A percentile compares a stretch with the other conserved stretches of the same genome.
Evolutionary conservation across 2,113 vertebrate species (phyloP).

Genomic region (human): DNA sequence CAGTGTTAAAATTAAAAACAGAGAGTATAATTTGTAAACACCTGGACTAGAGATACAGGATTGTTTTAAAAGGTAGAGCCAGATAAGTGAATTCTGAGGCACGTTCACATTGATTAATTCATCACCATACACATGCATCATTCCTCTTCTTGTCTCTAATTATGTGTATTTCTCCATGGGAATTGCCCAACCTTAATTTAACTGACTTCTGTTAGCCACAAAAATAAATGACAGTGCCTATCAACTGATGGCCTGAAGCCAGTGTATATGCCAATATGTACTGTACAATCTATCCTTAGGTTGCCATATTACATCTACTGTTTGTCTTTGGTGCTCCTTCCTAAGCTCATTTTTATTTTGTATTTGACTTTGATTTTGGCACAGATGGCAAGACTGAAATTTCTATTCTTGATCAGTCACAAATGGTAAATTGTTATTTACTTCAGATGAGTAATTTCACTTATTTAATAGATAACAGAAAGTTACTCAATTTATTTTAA

Average conservation of each 20-base stretch:
- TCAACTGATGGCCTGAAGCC: background rate
- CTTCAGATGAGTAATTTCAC: background rate
- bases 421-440: background rate
- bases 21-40: background rate
- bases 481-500: background rate
- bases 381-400: background rate
- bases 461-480: background rate
- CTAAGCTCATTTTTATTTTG: background rate
- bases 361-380: background rate
- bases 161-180: background rate
- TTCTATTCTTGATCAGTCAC: background rate
- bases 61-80: background rate
- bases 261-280: no score
- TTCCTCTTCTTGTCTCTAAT: background rate
- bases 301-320: background rate
- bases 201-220: background rate
- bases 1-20: background rate
- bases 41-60: rapidly evolving
- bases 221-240: background rate
- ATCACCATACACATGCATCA: background rate
- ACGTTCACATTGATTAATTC: background rate
- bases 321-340: background rate
- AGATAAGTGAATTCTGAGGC: background rate
- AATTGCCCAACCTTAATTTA: background rate
- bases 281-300: background rate